Evolutionary conservation across 53 echinoderm and acorn worm genomes (phyloP).

Genomic region (Apostichopus leukothele): DNA sequence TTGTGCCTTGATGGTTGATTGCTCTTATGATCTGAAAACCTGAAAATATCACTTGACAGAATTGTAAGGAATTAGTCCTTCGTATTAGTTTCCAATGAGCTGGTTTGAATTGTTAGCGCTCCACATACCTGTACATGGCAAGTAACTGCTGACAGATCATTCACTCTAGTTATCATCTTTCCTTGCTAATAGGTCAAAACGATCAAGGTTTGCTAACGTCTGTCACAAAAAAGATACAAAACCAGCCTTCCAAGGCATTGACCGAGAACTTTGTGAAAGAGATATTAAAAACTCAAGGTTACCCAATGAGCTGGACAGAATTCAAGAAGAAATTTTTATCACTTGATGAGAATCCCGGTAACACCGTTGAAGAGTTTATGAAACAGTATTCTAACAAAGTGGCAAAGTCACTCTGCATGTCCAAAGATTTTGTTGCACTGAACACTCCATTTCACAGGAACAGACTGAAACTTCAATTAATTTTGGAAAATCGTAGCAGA

Average conservation of each 20-base stretch:
- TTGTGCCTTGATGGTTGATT: too few relatives aligned
- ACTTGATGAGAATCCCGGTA: background rate
- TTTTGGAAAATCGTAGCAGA: background rate
- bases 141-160: too few relatives aligned
- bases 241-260: background rate
- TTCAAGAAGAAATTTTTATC: background rate
- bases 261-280: background rate
- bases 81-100: too few relatives aligned
- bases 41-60: too few relatives aligned
- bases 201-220: background rate
- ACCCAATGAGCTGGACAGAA: conserved; percentile 30
- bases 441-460: background rate
- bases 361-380: background rate
- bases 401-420: background rate
- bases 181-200: too few relatives aligned
- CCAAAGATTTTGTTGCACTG: conserved; percentile 24
- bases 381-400: background rate
- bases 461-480: conserved; percentile 32
- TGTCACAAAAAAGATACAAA: background rate
- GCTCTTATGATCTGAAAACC: too few relatives aligned
- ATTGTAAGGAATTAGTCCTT: too few relatives aligned
- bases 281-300: background rate
- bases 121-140: too few relatives aligned
- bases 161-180: too few relatives aligned
- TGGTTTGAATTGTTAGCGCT: too few relatives aligned